Base-by-base conservation (phyloP, 2,113 vertebrate genomes). In the Oxyura jamaicensis region DNA sequence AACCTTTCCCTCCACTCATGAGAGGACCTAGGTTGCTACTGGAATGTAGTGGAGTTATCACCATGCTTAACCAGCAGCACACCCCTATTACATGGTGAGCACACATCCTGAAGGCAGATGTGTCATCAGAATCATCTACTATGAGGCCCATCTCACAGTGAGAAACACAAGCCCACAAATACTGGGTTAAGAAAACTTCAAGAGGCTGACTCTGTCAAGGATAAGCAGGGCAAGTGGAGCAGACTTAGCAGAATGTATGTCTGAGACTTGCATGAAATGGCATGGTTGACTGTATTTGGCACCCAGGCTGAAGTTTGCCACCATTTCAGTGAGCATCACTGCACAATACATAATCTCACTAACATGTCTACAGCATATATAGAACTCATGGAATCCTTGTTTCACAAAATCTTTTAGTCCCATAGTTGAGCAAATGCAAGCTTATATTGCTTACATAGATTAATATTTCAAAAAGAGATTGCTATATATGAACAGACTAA, bases 91-190 rank as follows among this genome's bases (percentile, higher is more conserved):
- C 8, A 11, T 3, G 8, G 19, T 13, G 42, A 58, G 80, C 20
- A 2, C 2, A 11, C 10, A 14, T 26, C 35, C 14, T 1, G 1
- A 23, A 25, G 68, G 8, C 39, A 58, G 14, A 13, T 9, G 21
- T 4, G 33, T 69, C 33, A 50, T 69, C 55, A 42, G 21, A 1
- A 10, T 7, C 31, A 50, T 17, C 42, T 18, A 52, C 17, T 4
- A 18, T 9, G 19, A 75, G 22, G 6, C 3, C 33, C 28, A 23
- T 28, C 58, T 59, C 88, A 55, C 48, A 36, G 3, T 13, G 23
- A 59, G 23, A 88, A 72, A 68, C 25, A n/a, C 2, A 6, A 78
- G 10, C 13, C 17, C 73, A 53, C 8, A n/a, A 26, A 29, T 29
- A 12, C 8, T 50, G 41, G 3, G 1, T 20, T 55, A 83, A 39